Percentiles rank a stretch among this genome's conserved stretches.
Evolutionary conservation across 2,113 vertebrate species (phyloP).

Genomic region (Entomyzon cyanotis): DNA sequence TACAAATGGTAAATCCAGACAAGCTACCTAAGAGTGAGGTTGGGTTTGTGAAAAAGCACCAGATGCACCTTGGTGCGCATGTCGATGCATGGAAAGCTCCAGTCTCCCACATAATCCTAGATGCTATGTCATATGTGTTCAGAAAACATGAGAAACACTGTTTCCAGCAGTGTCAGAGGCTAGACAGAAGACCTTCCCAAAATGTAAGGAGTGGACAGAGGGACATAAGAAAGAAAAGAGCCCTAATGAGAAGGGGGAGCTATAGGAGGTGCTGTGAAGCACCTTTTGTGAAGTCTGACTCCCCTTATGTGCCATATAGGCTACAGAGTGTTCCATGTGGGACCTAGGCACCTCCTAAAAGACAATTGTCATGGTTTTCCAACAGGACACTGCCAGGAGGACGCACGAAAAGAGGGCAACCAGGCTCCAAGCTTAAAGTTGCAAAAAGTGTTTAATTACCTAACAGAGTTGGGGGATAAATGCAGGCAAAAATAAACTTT

Average conservation of each 20-base stretch:
- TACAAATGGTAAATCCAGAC: neutral
- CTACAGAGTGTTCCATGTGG: neutral
- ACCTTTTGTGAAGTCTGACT: neutral
- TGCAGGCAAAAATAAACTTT: no score
- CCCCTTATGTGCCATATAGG: accelerated
- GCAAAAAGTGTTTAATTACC: no score
- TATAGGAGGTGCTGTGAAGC: neutral
- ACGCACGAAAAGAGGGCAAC: no score
- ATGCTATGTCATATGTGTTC: neutral
- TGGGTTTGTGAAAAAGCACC: neutral
- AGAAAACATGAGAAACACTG: neutral
- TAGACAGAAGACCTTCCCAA: neutral
- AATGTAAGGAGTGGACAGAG: neutral
- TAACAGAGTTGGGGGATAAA: no score
- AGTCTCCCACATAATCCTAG: neutral
- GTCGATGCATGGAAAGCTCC: neutral
- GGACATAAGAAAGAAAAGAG: neutral
- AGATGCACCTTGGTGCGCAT: accelerated
- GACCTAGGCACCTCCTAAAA: neutral
- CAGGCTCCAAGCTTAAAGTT: no score
- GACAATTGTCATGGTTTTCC: no score
- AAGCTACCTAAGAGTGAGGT: neutral
- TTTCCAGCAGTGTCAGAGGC: neutral
- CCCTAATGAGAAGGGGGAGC: accelerated
- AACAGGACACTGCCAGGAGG: no score